Base-by-base conservation (phyloP, 2,113 vertebrate species). In the Panthera tigris region DNA sequence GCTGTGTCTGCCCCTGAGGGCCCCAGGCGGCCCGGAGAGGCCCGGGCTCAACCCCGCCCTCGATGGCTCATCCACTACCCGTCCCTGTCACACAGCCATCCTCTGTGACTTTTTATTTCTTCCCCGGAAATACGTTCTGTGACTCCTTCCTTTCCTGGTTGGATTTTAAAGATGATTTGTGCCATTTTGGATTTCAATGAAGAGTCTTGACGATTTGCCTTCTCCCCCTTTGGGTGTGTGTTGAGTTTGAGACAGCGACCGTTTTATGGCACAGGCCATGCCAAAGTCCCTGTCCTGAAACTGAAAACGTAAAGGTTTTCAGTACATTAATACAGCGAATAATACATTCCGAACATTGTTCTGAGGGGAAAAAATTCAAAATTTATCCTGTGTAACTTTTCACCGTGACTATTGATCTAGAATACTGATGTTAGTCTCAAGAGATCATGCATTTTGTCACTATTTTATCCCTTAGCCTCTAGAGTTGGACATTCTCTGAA, bases 11-110 rank as follows among this genome's bases (percentile, higher is more conserved):
- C 50, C 25, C 3, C 36, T 7, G 2, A n/a, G 4, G 23, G 12
- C 8, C 52, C 16, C 63, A 16, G 74, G 65, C 13, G 8, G 1
- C 21, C 18, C 15, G 0, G 15, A 21, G 4, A 4, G 0, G 0
- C 45, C 29, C 23, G 0, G 2, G 21, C 4, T 71, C n/a, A 5
- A 1, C 0, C 21, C 41, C 19, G 21, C 3, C 11, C 4, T 5
- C 14, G 19, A 2, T 2, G 33, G 41, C 61, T 71, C 79, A 0
- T 8, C 0, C 7, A 2, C n/a, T 0, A 2, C 36, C 4, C 0
- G 0, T 21, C 36, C 25, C 15, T 13, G 8, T 55, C 16, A 23
- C 15, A 4, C 0, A 16, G 14, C 63, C 14, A 0, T 4, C 10
- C 45, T 18, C 11, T 9, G 45, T 55, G 9, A 19, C 33, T 55